Conservation (phyloP, 2,797 vertebrate species). For the Discoglossus pictus region DNA sequence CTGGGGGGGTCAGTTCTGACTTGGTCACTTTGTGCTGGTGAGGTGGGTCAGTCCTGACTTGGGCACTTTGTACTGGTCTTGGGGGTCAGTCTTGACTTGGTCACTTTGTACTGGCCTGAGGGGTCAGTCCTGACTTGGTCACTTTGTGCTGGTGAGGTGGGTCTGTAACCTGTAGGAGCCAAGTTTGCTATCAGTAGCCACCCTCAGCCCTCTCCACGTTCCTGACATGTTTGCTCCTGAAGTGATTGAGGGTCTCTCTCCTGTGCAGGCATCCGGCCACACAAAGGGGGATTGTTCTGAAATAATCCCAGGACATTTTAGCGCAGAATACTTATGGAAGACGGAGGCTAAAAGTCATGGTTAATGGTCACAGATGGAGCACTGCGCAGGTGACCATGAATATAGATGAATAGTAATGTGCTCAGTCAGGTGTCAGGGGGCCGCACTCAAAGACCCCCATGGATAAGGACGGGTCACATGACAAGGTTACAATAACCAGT, state of each 20-base stretch:
- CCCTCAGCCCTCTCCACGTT: too few species aligned
- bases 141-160: too few species aligned
- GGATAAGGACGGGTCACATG: conserved; percentile 52
- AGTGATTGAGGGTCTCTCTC: conserved; percentile 17
- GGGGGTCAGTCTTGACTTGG: too few species aligned
- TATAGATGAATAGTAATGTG: conserved; percentile 67
- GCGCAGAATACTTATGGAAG: conserved; percentile 37
- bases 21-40: too few species aligned
- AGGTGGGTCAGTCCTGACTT: too few species aligned
- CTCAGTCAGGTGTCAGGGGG: conserved; percentile 58
- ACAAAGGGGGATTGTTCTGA: conserved; percentile 37
- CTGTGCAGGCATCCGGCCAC: neutral
- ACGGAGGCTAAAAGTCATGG: conserved; percentile 66
- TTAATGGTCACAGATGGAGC: conserved; percentile 71
- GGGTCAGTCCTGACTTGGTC: too few species aligned
- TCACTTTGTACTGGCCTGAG: too few species aligned
- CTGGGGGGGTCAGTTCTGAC: too few species aligned
- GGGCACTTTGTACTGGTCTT: too few species aligned
- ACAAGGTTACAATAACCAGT: conserved; percentile 63
- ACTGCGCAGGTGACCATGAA: conserved; percentile 72
- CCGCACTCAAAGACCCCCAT: conserved; percentile 64
- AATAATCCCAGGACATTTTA: conserved; percentile 22
- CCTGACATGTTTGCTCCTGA: conserved; percentile 28
- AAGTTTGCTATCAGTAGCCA: too few species aligned
- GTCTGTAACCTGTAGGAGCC: too few species aligned